Base-by-base conservation (phyloP, 2,888 invertebrate species). In the Scaptomyza parva region DNA sequence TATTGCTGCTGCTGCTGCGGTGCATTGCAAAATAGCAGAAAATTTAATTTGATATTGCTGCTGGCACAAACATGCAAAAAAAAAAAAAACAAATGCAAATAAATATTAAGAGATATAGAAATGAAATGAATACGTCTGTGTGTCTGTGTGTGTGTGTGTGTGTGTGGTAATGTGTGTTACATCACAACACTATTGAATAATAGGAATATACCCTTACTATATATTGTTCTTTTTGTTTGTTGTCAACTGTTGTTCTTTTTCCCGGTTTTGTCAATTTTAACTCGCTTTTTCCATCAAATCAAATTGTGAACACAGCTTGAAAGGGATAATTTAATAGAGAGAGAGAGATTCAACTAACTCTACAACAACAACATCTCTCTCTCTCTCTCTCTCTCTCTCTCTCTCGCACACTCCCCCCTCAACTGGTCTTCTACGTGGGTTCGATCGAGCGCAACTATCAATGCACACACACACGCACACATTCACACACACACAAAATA, bases 21-120 rank as follows among this genome's bases (percentile, higher is more conserved):
- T 78, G 80, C 85, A 74, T 35, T 71, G 63, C 76, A 57, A 80
- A 78, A 80, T 79, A 76, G 60, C 63, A 79, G 73, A 83, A 76
- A 80, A 80, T 80, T 76, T 67, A 74, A 78, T 81, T 84, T 67
- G 52, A 17, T 28, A 54, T 51, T 60, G 76, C 55, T n/a, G n/a
- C n/a, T n/a, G n/a, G n/a, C n/a, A n/a, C n/a, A n/a, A n/a, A n/a
- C n/a, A n/a, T n/a, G 28, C 26, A 39, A 28, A 53, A 39, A 40
- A 48, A 11, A 26, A 47, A 52, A n/a, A 37, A 48, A 11, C 22
- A 47, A 52, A n/a, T 3, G n/a, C n/a, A 30, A 8, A 28, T 3
- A 18, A 18, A 39, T 20, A 39, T 11, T 39, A 26, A 20, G 48
- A 45, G n/a, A 12, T 8, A 26, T 20, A 24, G 6, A 12, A 30